These are phyloP conservation scores for Drosophila cyrtoloma DNA, from an alignment of 2,888 invertebrate species.

Conservation along the genomic window DNA sequence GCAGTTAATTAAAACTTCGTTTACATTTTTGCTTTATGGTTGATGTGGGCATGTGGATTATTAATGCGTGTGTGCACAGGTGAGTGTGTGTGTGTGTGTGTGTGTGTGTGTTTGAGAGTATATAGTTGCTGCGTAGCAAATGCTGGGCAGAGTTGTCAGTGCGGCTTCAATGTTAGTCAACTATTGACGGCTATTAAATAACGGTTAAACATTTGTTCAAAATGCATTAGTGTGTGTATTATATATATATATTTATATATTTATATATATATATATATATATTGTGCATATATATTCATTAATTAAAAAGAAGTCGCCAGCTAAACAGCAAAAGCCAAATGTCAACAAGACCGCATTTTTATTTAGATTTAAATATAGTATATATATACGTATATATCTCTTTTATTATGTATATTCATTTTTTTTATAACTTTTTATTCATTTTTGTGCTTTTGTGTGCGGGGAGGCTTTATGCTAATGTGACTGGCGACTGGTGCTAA, in stretches of 20 bases:
- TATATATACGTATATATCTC: constrained; percentile 7
- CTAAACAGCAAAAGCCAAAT: constrained; percentile 64
- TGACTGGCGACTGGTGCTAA: constrained; percentile 67
- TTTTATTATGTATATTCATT: constrained; percentile 43
- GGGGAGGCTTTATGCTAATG: constrained; percentile 76
- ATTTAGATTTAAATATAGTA: constrained; percentile 53
- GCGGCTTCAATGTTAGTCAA: constrained; percentile 36
- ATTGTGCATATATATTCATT: constrained; percentile 60
- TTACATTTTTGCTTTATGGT: constrained; percentile 60
- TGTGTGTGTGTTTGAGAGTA: constrained; percentile 4
- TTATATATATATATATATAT: background rate
- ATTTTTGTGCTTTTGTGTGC: constrained; percentile 67
- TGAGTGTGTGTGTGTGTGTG: constrained; percentile 16
- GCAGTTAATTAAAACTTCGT: constrained; percentile 77
- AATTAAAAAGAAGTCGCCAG: constrained; percentile 52
- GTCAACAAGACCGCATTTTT: constrained; percentile 74
- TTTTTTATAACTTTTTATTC: constrained; percentile 34
- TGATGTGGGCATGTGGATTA: constrained; percentile 28
- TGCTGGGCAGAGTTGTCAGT: constrained; percentile 45
- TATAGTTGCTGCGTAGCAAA: constrained; percentile 15
- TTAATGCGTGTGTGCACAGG: background rate
- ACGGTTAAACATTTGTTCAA: constrained; percentile 60
- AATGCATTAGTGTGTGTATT: constrained; percentile 35
- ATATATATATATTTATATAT: constrained; percentile 40
- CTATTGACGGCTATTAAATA: constrained; percentile 72